Evolutionary conservation across 2,888 invertebrate species (phyloP), one percentile per base, ranked within the genome.

Genomic region (Ganaspis brasiliensis): DNA sequence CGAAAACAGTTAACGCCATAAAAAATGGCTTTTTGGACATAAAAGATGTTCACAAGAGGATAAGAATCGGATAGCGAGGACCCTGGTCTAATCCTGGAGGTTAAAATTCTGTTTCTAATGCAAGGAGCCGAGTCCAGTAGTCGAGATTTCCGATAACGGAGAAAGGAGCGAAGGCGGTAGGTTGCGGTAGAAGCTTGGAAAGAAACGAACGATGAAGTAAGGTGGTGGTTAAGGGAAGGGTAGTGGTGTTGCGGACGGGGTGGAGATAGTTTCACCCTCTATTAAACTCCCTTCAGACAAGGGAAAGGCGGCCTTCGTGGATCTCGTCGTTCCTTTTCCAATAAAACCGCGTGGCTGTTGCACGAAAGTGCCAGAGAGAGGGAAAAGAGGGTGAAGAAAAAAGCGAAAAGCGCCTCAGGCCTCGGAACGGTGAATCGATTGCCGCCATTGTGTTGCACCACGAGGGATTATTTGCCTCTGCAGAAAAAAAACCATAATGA

Each of bases 251-350:
- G 74, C 74, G 81, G 80, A 71, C 71, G 82, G 80, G 83, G 79
- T 81, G 81, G 83, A 87, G 86, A 86, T 86, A 87, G 88, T 91
- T 91, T 91, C 90, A 91, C 90, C 91, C 91, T 91, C 91, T 91
- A 91, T 91, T 91, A 91, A 91, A 89, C 90, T 88, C 88, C 88
- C 89, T 86, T 83, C 83, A 89, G 92, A 93, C 93, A 93, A 92
- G 93, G 92, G 92, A 93, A 93, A 93, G 93, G 93, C 93, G 93
- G 93, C 85, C 81, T 82, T 76, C 74, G 77, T 75, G 77, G 80
- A 80, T 84, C 82, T 80, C 79, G 75, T 84, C 82, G 75, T 85
- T 85, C 81, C 84, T 83, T 75, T 80, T 82, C 84, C 87, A 84
- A 86, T 88, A 87, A 89, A 87, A 89, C 84, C 86, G 82, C 74